Evolutionary conservation across 2,113 vertebrate species (phyloP).

Genomic region (Elanus axillaris): DNA sequence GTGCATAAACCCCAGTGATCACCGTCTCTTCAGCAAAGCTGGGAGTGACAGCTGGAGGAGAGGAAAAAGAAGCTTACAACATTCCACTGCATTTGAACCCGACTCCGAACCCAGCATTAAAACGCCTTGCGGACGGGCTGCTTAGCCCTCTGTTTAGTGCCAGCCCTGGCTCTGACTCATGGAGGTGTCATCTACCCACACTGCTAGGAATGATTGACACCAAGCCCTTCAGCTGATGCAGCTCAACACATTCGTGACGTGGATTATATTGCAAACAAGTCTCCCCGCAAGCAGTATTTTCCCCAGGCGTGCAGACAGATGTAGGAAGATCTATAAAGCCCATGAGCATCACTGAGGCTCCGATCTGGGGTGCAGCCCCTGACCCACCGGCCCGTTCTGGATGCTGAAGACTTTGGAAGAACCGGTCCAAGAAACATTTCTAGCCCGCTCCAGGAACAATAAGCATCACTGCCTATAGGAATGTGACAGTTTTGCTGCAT

Average conservation of each 20-base stretch:
- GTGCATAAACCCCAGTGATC: background rate
- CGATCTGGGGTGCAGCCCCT: fast-evolving
- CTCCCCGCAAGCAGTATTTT: background rate
- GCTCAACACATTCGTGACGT: fast-evolving
- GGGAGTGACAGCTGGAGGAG: background rate
- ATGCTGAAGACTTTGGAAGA: background rate
- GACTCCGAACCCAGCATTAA: background rate
- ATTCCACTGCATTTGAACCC: background rate
- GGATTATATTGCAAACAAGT: background rate
- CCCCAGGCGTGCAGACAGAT: fast-evolving
- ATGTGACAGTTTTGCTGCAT: background rate
- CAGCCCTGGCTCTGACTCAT: background rate
- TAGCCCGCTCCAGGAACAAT: background rate
- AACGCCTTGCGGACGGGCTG: fast-evolving
- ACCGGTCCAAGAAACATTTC: fast-evolving
- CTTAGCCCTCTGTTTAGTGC: background rate
- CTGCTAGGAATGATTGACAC: fast-evolving
- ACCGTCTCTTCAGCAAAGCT: background rate
- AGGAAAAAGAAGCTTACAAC: background rate
- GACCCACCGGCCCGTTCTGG: fast-evolving
- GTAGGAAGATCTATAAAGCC: background rate
- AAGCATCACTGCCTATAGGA: background rate
- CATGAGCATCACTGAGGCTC: background rate
- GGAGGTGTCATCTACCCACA: background rate
- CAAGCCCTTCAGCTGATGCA: background rate